Evolutionary conservation across 64 coral and sea anemone species (phyloP).

Genomic region (Pocillopora damicornis): DNA sequence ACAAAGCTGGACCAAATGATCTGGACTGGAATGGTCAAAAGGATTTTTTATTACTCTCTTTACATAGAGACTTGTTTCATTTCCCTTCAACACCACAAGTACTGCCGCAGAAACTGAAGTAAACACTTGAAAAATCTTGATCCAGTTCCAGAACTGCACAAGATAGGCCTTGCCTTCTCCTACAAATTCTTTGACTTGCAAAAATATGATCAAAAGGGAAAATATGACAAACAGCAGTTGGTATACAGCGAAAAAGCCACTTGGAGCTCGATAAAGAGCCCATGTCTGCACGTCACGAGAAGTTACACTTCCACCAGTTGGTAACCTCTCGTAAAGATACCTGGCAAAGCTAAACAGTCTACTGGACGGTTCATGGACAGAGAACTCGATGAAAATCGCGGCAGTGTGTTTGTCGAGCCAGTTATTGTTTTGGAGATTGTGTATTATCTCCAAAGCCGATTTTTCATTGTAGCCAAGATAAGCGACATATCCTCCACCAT

Average conservation of each 20-base stretch:
- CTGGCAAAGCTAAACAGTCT: conserved; percentile 26
- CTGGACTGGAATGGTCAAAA: conserved; percentile 5
- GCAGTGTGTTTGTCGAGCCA: conserved; percentile 35
- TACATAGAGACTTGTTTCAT: conserved; percentile 24
- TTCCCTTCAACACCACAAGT: conserved; percentile 24
- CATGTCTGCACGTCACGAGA: conserved; percentile 10
- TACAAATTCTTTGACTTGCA: conserved; percentile 15
- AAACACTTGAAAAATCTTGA: conserved; percentile 9
- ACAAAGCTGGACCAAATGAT: not conserved
- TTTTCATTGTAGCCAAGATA: conserved; percentile 29
- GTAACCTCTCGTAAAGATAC: conserved; percentile 30
- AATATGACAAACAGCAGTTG: conserved; percentile 32
- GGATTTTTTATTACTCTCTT: conserved; percentile 30
- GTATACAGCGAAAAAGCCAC: conserved; percentile 11
- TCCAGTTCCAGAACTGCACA: conserved; percentile 39
- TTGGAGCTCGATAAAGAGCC: conserved; percentile 30
- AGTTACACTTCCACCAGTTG: conserved; percentile 14
- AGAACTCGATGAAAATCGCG: conserved; percentile 35
- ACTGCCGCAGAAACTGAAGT: not conserved
- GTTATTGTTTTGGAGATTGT: not conserved
- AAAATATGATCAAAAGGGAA: not conserved
- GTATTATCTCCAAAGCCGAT: not conserved
- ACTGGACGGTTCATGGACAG: conserved; percentile 35
- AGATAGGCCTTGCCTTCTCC: conserved; percentile 13
- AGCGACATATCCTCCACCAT: conserved; percentile 47